Evolutionary conservation across 2,888 invertebrate genomes (phyloP), one percentile per base, ranked within the genome.

Genomic region (Erebia aethiops): DNA sequence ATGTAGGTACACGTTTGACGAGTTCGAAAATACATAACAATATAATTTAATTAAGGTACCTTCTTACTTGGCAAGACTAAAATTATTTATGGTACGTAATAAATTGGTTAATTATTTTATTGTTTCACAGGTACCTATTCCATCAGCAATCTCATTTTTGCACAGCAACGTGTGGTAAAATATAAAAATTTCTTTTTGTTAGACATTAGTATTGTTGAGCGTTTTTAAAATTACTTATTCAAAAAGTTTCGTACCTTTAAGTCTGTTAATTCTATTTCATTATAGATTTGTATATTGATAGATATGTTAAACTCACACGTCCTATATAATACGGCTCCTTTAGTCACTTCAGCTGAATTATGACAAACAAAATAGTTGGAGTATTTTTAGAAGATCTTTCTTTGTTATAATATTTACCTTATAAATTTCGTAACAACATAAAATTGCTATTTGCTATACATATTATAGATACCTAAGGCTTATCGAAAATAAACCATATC

Each of bases 381-480:
- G 87, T 92, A 92, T 92, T 92, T 92, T 92, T 92, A 92, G 92
- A 92, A 83, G 84, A 92, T 84, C 89, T 89, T 91, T 92, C 84
- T 91, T 91, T 91, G 85, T 88, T 89, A 83, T 82, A 81, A 79
- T 83, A 81, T 86, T 82, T 89, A 89, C 86, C 83, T 84, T 87
- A 80, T 78, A 82, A 82, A 81, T 81, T 52, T 81, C 78, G 82
- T 83, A 78, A 78, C 74, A 75, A 75, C 73, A 75, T 75, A 75
- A 75, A 56, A 78, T 75, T 77, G 77, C 78, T 83, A 82, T 83
- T 84, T 83, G 85, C 85, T 87, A 82, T 82, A 79, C 78, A 83
- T 74, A 81, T 85, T 73, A 26, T 76, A 74, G 74, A 75, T 69
- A 85, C 80, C 82, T 86, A 87, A 89, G 87, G 87, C 87, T 89